Evolutionary conservation across 2,113 vertebrate species (phyloP), one percentile per base, ranked within the genome.

Genomic region (Pholis gunnellus): DNA sequence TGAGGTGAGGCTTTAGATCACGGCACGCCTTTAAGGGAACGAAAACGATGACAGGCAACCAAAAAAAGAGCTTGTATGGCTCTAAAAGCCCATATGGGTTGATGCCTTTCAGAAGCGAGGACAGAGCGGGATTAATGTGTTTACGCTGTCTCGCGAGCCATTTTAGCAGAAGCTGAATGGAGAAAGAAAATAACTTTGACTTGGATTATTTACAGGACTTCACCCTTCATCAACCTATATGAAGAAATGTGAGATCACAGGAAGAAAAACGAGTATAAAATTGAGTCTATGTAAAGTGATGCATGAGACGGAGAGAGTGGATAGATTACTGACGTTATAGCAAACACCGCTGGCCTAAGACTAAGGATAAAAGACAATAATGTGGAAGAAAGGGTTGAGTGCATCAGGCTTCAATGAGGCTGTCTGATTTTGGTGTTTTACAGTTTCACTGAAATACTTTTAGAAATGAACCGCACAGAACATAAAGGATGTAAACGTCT

Each of bases 101-200:
- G 27, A 71, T 66, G 59, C 10, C 48, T 75, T 52, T 67, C 34
- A 72, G 14, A 60, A 18, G n/a, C 6, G 52, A 66, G 42, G 48
- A 31, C 22, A 42, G 20, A 18, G 9, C 40, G 34, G 27, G 36
- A 68, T 68, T 25, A 63, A 31, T 54, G 42, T 61, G 60, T 67
- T 77, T 61, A 65, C 14, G 25, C 36, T 25, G 31, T 71, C 7
- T 76, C 8, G 20, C 25, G 36, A 76, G 59, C 40, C 14, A 60
- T 27, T 59, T 67, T 65, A 46, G 17, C 48, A 4, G 25, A 72
- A 42, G 25, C 25, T 46, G 20, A 65, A 63, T 56, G 5, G 9
- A 38, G 44, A 54, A 64, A 63, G n/a, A 25, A 29, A 40, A 69
- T 38, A 74, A 54, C 31, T 27, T 2, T 0, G 31, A 75, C 29